phyloP scores from a whole-genome alignment of 2,113 vertebrate genomes.

The Dendropsophus ebraccatus region DNA sequence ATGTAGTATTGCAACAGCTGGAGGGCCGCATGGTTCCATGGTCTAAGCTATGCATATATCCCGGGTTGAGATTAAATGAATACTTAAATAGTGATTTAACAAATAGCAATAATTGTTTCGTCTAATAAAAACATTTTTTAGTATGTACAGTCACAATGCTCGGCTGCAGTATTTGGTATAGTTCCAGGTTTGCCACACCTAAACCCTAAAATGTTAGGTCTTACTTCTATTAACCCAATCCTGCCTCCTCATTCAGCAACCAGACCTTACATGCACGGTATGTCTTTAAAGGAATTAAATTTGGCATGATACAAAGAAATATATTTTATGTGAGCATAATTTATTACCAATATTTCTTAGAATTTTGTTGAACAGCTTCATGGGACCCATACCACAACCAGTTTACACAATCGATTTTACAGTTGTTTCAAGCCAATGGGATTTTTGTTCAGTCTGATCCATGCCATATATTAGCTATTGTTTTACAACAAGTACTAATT shows the following conservation, averaged over 20 bases:
- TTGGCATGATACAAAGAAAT: not conserved
- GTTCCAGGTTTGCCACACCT: no score
- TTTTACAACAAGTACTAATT: slow-evolving; percentile 39
- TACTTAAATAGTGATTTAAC: no score
- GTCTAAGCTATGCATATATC: no score
- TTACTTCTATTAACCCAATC: no score
- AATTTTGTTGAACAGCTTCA: not conserved
- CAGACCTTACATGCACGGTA: not conserved
- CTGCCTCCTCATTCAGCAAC: not conserved
- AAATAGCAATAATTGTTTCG: no score
- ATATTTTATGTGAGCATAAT: not conserved
- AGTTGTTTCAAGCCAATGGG: not conserved
- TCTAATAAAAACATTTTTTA: no score
- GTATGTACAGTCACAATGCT: no score
- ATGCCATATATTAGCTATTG: slow-evolving; percentile 18
- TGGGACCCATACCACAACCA: not conserved
- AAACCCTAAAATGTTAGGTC: no score
- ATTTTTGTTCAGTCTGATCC: not conserved
- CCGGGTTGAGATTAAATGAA: no score
- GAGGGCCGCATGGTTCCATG: no score
- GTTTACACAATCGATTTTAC: not conserved
- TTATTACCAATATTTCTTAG: not conserved
- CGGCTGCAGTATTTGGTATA: no score
- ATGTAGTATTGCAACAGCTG: no score
- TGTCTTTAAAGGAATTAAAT: not conserved